Conservation (phyloP, 2,888 invertebrate species). For the Venustoraphidia nigricollis region DNA sequence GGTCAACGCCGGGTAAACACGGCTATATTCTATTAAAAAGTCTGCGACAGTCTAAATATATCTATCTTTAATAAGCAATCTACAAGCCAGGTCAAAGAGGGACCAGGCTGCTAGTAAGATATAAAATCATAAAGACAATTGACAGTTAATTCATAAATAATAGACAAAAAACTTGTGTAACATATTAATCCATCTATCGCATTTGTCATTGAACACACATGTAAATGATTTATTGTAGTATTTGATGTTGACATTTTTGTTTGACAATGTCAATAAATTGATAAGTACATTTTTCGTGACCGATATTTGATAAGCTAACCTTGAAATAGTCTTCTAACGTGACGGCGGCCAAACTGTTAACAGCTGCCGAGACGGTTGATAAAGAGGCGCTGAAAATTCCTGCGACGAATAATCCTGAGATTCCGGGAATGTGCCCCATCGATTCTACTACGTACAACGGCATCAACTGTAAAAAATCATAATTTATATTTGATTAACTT, state of each 20-base stretch:
- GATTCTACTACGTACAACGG: conserved; percentile 63
- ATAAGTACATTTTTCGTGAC: background rate
- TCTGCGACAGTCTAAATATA: too few relatives aligned
- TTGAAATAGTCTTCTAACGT: conserved; percentile 76
- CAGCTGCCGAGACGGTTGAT: conserved; percentile 80
- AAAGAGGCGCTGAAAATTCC: conserved; percentile 84
- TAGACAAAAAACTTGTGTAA: too few relatives aligned
- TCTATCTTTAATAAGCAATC: too few relatives aligned
- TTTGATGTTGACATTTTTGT: background rate
- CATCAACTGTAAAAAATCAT: conserved; percentile 38
- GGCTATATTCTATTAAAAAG: too few relatives aligned
- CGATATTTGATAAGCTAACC: conserved; percentile 15
- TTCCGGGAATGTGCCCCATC: conserved; percentile 55
- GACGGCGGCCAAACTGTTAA: conserved; percentile 83
- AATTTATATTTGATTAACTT: background rate
- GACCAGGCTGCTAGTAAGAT: too few relatives aligned
- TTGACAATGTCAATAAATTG: background rate
- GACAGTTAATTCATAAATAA: too few relatives aligned
- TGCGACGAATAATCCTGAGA: conserved; percentile 80
- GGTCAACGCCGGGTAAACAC: too few relatives aligned
- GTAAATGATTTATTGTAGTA: too few relatives aligned
- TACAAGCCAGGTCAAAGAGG: too few relatives aligned
- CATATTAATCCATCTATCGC: too few relatives aligned
- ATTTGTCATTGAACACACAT: too few relatives aligned
- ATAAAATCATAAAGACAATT: too few relatives aligned